phyloP scores from a whole-genome alignment of 2,888 invertebrate genomes.

The Shargacucullia verbasci region DNA sequence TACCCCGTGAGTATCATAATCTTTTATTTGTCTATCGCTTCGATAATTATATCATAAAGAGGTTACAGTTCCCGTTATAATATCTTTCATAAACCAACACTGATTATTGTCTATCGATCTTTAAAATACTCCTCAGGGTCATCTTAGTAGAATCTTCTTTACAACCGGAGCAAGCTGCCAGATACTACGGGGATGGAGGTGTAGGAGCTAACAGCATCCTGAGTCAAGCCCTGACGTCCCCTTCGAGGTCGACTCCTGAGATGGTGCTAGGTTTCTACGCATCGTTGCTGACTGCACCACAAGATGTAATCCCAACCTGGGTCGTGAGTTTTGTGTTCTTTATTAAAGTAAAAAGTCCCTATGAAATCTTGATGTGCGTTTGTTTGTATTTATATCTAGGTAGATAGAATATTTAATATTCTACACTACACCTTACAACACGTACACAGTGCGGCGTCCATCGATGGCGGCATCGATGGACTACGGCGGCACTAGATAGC shows the following conservation, averaged over 20 bases:
- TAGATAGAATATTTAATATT: too few species aligned
- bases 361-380: too few species aligned
- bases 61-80: too few species aligned
- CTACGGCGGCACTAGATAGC: too few species aligned
- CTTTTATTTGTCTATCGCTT: too few species aligned
- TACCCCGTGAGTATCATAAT: slow-evolving; percentile 71
- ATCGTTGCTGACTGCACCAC: slow-evolving; percentile 71
- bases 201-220: slow-evolving; percentile 76
- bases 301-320: slow-evolving; percentile 74
- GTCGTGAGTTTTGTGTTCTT: slow-evolving; percentile 65
- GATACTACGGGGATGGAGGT: slow-evolving; percentile 73
- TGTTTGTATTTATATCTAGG: too few species aligned
- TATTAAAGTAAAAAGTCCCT: not conserved
- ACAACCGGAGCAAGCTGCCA: slow-evolving; percentile 63
- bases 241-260: slow-evolving; percentile 65
- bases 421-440: too few species aligned
- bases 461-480: too few species aligned
- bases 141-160: slow-evolving; percentile 75
- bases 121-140: slow-evolving; percentile 62
- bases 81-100: too few species aligned
- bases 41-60: too few species aligned
- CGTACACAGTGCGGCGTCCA: too few species aligned
- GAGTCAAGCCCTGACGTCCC: slow-evolving; percentile 68
- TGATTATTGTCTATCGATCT: too few species aligned
- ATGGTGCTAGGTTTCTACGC: slow-evolving; percentile 72